Evolutionary conservation across 2,113 vertebrate species (phyloP), one percentile per base, ranked within the genome.

Genomic region (Pterocles orientalis): DNA sequence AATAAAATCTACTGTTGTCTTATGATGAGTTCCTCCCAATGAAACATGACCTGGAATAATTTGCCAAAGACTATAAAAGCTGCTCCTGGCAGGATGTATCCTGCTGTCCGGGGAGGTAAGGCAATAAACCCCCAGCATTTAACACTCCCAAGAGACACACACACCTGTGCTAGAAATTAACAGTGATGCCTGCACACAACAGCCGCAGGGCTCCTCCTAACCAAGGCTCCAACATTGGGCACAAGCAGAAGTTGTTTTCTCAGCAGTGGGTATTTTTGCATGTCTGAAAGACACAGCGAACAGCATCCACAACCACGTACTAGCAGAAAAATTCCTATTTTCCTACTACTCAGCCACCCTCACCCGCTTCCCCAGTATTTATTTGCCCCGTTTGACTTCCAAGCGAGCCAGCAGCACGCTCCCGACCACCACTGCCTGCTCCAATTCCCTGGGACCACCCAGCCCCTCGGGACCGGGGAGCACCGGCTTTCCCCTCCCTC

Each of bases 381-480:
- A 20, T 41, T n/a, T 3, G 21, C 39, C 56, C 36, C 14, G 3
- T 41, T 81, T 41, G 28, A 17, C 68, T 36, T 7, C 15, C 60
- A 24, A 4, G 31, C 6, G 13, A 91, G 64, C 20, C 29, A 31
- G 23, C 48, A 66, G 36, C 18, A 3, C 3, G 4, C 20, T 17
- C 47, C 39, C 10, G 64, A 12, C 34, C 33, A 53, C 54, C 1
- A 4, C 17, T 4, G 4, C 28, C 31, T 20, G 4, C 16, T 39
- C 26, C 34, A 60, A 41, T 7, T 28, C 62, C 7, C 16, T 8
- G 18, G 36, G 41, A 5, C 48, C 50, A 23, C 47, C 18, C 29
- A 13, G 6, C 5, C 18, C 28, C 36, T 8, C 5, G 2, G 56
- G 39, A 39, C 8, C 2, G 17, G 23, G 26, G 2, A 31, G 39